A percentile compares a stretch with the other conserved stretches of the same genome.
phyloP scores from a whole-genome alignment of 2,113 vertebrate genomes.

The human (Homo sapiens) region DNA sequence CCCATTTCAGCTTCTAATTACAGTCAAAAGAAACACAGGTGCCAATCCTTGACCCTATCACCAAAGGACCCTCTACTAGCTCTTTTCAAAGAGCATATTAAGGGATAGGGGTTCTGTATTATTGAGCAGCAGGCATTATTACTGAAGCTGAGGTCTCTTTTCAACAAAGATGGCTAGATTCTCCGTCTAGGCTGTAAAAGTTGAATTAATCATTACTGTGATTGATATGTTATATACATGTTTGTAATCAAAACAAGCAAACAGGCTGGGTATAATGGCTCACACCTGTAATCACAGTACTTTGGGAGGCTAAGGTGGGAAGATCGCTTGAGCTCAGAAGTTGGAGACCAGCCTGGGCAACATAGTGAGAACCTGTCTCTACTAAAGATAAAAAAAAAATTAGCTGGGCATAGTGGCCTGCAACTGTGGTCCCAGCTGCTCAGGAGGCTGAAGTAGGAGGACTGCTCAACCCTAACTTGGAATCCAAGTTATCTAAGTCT shows the following conservation, averaged over 20 bases:
- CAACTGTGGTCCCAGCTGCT: no score
- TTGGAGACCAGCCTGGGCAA: no score
- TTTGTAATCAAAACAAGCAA: constrained; percentile 17
- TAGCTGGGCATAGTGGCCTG: no score
- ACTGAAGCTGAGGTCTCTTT: background rate
- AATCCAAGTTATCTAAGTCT: no score
- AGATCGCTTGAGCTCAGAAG: no score
- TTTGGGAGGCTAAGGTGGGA: no score
- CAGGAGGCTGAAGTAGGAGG: no score
- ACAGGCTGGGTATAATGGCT: background rate
- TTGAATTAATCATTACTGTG: background rate
- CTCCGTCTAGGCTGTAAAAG: background rate
- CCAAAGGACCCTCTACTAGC: background rate
- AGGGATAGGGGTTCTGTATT: background rate
- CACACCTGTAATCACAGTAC: no score
- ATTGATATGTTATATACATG: background rate
- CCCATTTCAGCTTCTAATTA: background rate
- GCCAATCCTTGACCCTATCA: background rate
- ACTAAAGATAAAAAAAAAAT: no score
- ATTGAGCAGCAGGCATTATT: background rate
- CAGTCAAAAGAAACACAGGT: background rate
- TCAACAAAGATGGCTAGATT: background rate
- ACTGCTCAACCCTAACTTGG: no score
- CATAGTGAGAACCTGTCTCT: no score
- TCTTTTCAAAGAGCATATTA: background rate